Evolutionary conservation across 2,888 invertebrate genomes (phyloP).

Genomic region (Nipponacmea schrenckii): DNA sequence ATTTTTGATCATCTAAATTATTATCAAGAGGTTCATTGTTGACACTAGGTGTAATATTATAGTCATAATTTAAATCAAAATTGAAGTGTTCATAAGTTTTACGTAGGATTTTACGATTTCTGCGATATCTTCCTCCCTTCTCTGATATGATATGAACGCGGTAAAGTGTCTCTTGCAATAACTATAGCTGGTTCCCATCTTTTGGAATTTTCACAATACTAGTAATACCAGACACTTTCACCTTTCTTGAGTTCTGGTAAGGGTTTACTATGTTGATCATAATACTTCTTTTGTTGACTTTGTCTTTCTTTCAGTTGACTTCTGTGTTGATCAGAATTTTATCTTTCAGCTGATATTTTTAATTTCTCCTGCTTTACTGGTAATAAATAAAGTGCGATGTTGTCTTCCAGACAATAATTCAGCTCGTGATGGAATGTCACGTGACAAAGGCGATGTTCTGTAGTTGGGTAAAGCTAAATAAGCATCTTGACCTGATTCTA

Average conservation of each 20-base stretch:
- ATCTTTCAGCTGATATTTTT: background rate
- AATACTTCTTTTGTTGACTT: background rate
- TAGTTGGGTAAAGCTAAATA: slow-evolving; percentile 8
- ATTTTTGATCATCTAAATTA: too few species aligned
- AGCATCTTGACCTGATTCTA: background rate
- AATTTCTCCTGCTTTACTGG: background rate
- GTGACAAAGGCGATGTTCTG: background rate
- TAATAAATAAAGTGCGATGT: slow-evolving; percentile 7
- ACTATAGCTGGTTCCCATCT: background rate
- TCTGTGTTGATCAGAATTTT: background rate
- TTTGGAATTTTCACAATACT: background rate
- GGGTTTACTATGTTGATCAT: background rate
- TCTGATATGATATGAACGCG: slow-evolving; percentile 5
- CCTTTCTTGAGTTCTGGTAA: background rate
- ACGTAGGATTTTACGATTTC: background rate
- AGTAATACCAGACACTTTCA: background rate
- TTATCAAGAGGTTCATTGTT: background rate
- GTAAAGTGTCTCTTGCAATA: background rate
- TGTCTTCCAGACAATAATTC: background rate
- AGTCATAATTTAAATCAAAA: background rate
- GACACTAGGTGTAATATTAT: background rate
- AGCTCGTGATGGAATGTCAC: background rate
- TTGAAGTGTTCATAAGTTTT: background rate
- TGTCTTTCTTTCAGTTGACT: background rate
- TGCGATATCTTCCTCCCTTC: background rate